Base-by-base conservation (phyloP, 1,140 invertebrate genomes). In the Anastrepha obliqua region DNA sequence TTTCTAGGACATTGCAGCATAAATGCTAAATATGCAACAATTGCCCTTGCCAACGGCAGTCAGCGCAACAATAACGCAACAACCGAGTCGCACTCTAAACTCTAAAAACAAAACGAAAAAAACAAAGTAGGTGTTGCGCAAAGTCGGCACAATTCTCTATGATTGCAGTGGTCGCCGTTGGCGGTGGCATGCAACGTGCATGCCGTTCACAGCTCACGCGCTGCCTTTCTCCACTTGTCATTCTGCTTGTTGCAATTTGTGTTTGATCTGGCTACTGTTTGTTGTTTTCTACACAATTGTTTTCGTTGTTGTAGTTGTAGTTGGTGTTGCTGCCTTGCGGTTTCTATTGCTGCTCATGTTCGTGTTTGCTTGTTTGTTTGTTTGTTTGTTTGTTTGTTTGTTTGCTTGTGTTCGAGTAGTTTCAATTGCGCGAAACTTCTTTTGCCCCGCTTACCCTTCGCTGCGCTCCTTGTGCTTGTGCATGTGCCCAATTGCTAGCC, bases 21-120 rank as follows among this genome's bases (percentile, higher is more conserved):
- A 81, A 81, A 81, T 81, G 74, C 74, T 81, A 81, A 81, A 81
- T 81, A 81, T 81, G 74, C 74, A 81, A 81, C 74, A 81, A 81
- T 81, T 81, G 74, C 55, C 74, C 74, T 81, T 81, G 74, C 74
- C 74, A 51, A 17, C 74, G 47, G 47, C 47, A 51, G 2, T 55
- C 8, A 20, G n/a, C 15, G 74, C 17, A 81, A 62, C 60, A 17
- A 4, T 13, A 62, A 62, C 13, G 60, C 60, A 17, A n/a, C 13
- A 62, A 29, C 29, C 29, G 29, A 29, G 29, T 29, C 29, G 29
- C 29, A 29, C 29, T 29, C 29, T 29, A 29, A 29, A 29, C 29
- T 29, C 29, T 29, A 29, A n/a, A 62, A 62, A 7, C 64, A 62
- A 62, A 11, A n/a, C 47, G 3, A 39, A 29, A 39, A 17, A 11